Percentiles rank a stretch among this genome's conserved stretches.
phyloP scores from a whole-genome alignment of 2,113 vertebrate genomes.

The Numenius arquata region DNA sequence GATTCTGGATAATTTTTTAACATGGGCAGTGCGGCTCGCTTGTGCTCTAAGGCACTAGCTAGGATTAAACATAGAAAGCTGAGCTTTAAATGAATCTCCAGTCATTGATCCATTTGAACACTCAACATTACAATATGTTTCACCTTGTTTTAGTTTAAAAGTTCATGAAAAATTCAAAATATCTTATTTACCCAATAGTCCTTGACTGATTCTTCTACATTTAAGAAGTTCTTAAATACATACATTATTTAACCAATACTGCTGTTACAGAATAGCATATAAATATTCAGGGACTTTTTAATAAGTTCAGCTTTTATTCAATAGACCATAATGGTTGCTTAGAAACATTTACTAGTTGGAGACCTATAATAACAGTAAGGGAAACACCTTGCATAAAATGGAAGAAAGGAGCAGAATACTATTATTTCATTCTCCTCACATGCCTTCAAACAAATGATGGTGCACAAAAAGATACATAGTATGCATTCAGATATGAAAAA shows the following conservation, averaged over 20 bases:
- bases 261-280: slow-evolving; percentile 10
- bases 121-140: slow-evolving; percentile 31
- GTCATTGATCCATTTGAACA: slow-evolving; percentile 46
- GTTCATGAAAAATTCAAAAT: slow-evolving; percentile 67
- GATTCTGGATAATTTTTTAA: not conserved
- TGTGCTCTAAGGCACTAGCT: not conserved
- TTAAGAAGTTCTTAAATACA: slow-evolving; percentile 54
- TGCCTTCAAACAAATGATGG: not conserved
- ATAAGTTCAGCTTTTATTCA: slow-evolving; percentile 49
- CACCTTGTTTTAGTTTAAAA: slow-evolving; percentile 64
- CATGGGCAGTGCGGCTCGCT: not conserved
- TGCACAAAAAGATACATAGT: not conserved
- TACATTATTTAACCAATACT: slow-evolving; percentile 60
- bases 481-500: not conserved
- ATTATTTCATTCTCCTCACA: not conserved
- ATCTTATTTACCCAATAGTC: slow-evolving; percentile 57
- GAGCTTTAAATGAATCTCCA: slow-evolving; percentile 27
- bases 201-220: slow-evolving; percentile 38
- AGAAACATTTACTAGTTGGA: slow-evolving; percentile 19
- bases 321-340: slow-evolving; percentile 15
- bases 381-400: not conserved
- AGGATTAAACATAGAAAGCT: not conserved
- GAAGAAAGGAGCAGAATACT: not conserved
- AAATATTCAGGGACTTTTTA: slow-evolving; percentile 64
- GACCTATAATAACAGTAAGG: not conserved